Percentiles rank a stretch among this genome's conserved stretches.
These are phyloP conservation scores for Turritopsis rubra DNA, from an alignment of 30 jellyfish, hydroid and myxozoan species.

Conservation along the genomic window DNA sequence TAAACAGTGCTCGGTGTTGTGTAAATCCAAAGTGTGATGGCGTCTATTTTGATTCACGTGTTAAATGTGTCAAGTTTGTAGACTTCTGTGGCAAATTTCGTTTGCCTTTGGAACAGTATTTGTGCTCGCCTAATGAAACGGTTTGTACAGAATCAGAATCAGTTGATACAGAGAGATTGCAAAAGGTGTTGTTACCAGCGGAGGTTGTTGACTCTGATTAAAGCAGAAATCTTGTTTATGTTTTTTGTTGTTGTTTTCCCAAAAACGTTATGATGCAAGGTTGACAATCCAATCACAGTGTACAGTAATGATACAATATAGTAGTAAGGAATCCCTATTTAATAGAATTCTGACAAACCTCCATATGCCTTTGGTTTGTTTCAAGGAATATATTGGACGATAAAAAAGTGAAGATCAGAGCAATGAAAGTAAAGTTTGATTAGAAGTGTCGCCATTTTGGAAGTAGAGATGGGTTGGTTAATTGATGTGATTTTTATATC, in stretches of 20 bases:
- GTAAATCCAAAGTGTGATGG: constrained; percentile 98
- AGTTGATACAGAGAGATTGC: constrained; percentile 54
- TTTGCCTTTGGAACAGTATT: constrained; percentile 87
- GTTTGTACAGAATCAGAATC: constrained; percentile 28
- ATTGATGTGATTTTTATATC: too few species aligned
- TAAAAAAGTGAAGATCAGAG: too few species aligned
- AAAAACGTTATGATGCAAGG: neutral
- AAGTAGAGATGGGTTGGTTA: too few species aligned
- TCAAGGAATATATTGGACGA: too few species aligned
- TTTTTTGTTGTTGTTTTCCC: too few species aligned
- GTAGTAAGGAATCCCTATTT: too few species aligned
- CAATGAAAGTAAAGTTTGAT: too few species aligned
- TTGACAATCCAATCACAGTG: neutral
- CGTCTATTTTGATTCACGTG: constrained; percentile 94
- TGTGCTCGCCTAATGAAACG: constrained; percentile 85
- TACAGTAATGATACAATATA: too few species aligned
- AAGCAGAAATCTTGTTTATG: neutral
- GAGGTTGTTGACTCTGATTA: constrained; percentile 27
- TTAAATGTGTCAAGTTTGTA: constrained; percentile 85
- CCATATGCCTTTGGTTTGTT: too few species aligned
- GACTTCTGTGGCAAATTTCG: constrained; percentile 96
- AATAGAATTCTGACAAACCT: too few species aligned
- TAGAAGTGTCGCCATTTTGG: too few species aligned
- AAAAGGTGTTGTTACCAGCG: constrained; percentile 73
- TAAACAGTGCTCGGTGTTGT: constrained; percentile 92